Base-by-base conservation (phyloP, 2,113 vertebrate genomes). In the Bucco capensis region DNA sequence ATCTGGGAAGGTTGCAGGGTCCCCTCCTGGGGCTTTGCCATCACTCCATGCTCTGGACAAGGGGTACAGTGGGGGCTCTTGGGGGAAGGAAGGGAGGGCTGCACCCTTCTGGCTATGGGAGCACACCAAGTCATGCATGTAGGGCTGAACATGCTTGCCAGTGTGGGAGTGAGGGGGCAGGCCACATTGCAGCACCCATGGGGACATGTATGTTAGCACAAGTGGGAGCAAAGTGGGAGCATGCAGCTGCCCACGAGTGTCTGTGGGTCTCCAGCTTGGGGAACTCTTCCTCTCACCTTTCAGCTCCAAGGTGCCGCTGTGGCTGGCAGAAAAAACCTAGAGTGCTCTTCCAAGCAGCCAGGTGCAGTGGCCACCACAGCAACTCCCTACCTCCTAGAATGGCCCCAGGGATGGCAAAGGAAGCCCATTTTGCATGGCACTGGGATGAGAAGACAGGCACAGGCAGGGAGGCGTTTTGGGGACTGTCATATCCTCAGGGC, bases 21-120 rank as follows among this genome's bases (percentile, higher is more conserved):
- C 28, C 28, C 25, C 1, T 0, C 0, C 1, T 21, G 30, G 44
- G 46, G 57, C 18, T 66, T 71, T 66, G 51, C 46, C 71, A 47
- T 54, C 14, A 3, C 2, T 9, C 35, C n/a, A 35, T 50, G 38
- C 35, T 19, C 37, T 0, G 0, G 30, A 12, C 0, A 8, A 47
- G 35, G 83, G 38, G n/a, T 24, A 28, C 57, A 53, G 47, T 1
- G 2, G 53, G 30, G 19, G 5, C 8, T 23, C 16, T 9, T 51
- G 35, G 8, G 38, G 47, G 19, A 40, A 50, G 81, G 42, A 65
- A 37, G 60, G 77, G 42, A 5, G 3, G 6, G 61, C 66, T 46
- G 27, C 27, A 38, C 76, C 38, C 80, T 47, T 46, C 58, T 0
- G 1, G 57, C 50, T 31, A 17, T 0, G 0, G 67, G 69, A 89